Evolutionary conservation across 2,888 invertebrate genomes (phyloP).

Genomic region (Drosophila neotestacea): DNA sequence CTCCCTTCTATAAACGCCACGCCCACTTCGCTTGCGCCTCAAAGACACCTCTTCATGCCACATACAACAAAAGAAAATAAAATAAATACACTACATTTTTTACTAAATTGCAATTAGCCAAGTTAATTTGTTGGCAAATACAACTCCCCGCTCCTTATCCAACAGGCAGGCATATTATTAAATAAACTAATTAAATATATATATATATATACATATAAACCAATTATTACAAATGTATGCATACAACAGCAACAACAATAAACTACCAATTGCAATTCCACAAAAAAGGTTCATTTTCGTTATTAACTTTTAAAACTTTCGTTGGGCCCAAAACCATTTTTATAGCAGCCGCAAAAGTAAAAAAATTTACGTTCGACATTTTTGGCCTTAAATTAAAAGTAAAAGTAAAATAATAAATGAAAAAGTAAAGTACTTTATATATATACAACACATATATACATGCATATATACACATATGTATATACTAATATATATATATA

Average conservation of each 20-base stretch:
- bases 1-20: background rate
- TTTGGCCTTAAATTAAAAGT: slow-evolving; percentile 75
- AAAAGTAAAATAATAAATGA: slow-evolving; percentile 27
- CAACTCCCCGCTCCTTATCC: background rate
- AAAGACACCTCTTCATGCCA: background rate
- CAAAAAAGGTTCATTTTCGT: slow-evolving; percentile 14
- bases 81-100: slow-evolving; percentile 27
- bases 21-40: background rate
- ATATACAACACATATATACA: slow-evolving; percentile 55
- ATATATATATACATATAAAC: slow-evolving; percentile 33
- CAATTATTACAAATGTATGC: slow-evolving; percentile 57
- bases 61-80: background rate
- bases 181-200: slow-evolving; percentile 54
- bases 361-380: slow-evolving; percentile 71
- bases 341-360: background rate
- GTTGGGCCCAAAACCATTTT: slow-evolving; percentile 7
- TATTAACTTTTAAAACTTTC: slow-evolving; percentile 13
- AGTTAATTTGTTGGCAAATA: slow-evolving; percentile 26
- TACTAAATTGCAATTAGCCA: slow-evolving; percentile 63
- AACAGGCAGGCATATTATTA: slow-evolving; percentile 58
- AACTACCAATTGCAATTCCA: slow-evolving; percentile 73
- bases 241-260: slow-evolving; percentile 46
- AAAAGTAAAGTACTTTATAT: slow-evolving; percentile 60
- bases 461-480: slow-evolving; percentile 57
- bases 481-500: slow-evolving; percentile 47